Conservation (phyloP, 2,888 invertebrate species). For the Camptogramma bilineatum region DNA sequence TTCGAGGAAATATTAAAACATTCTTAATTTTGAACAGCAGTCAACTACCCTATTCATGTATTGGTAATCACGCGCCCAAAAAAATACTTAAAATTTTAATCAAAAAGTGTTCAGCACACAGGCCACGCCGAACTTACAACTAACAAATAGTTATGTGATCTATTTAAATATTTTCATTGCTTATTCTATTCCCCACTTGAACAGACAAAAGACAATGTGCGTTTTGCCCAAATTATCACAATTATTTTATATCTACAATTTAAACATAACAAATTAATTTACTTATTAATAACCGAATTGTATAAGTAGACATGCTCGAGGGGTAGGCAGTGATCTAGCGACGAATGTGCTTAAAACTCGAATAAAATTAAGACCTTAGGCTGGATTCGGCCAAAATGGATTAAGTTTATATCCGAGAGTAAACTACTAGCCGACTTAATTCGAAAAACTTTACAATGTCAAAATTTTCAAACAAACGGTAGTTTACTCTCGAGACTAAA, state of each 20-base stretch:
- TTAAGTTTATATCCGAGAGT: too few relatives aligned
- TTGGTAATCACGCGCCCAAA: neutral
- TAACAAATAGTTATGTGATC: neutral
- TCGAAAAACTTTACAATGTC: too few relatives aligned
- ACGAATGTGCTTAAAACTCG: too few relatives aligned
- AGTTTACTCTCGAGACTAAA: too few relatives aligned
- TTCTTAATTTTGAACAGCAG: too few relatives aligned
- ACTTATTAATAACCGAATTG: neutral
- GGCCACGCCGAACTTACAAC: neutral
- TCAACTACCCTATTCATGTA: neutral
- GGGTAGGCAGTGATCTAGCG: neutral
- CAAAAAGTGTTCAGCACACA: neutral
- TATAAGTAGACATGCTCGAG: neutral
- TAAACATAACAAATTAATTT: neutral
- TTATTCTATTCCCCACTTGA: neutral
- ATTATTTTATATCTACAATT: slow-evolving; percentile 7
- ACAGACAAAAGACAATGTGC: neutral
- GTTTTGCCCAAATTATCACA: slow-evolving; percentile 11
- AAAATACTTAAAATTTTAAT: neutral
- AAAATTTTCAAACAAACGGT: too few relatives aligned
- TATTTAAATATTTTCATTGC: neutral
- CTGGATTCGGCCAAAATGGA: too few relatives aligned
- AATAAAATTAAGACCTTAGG: too few relatives aligned
- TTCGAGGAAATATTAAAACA: too few relatives aligned
- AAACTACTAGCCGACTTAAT: too few relatives aligned